Conservation (phyloP, 2,888 invertebrate genomes). For the Chloroclystis v-ata region DNA sequence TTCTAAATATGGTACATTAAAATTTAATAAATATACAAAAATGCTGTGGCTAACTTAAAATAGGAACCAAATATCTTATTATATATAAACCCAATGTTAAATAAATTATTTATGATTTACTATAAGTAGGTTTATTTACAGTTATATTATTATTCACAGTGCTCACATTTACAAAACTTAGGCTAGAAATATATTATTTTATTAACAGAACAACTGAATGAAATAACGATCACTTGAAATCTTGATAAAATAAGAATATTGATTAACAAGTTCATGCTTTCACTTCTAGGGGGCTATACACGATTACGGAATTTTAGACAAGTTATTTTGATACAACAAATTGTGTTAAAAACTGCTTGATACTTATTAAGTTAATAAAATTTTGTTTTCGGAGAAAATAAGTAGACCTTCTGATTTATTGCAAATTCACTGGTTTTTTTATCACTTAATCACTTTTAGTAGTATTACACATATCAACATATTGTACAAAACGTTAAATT, state of each 20-base stretch:
- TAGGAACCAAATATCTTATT: conserved; percentile 71
- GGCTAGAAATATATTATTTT: conserved; percentile 21
- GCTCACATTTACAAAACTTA: conserved; percentile 24
- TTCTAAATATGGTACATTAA: conserved; percentile 40
- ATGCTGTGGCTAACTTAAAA: conserved; percentile 65
- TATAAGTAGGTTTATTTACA: conserved; percentile 63
- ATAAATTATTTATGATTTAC: conserved; percentile 67
- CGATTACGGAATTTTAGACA: no score
- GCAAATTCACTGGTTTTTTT: background rate
- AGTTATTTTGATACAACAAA: no score
- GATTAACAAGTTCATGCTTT: background rate
- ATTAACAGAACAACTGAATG: conserved; percentile 11
- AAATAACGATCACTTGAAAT: background rate
- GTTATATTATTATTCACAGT: conserved; percentile 49
- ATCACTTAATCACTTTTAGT: no score
- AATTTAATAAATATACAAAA: conserved; percentile 61
- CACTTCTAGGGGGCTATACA: no score
- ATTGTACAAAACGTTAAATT: no score
- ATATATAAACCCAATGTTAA: conserved; percentile 50
- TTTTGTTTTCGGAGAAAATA: no score
- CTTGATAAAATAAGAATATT: no score
- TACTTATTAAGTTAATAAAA: no score
- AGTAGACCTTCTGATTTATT: no score
- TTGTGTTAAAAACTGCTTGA: no score
- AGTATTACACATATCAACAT: no score